These are phyloP conservation scores for Acanthosepion pharaonis DNA, from an alignment of 2,888 invertebrate genomes.

Conservation along the genomic window DNA sequence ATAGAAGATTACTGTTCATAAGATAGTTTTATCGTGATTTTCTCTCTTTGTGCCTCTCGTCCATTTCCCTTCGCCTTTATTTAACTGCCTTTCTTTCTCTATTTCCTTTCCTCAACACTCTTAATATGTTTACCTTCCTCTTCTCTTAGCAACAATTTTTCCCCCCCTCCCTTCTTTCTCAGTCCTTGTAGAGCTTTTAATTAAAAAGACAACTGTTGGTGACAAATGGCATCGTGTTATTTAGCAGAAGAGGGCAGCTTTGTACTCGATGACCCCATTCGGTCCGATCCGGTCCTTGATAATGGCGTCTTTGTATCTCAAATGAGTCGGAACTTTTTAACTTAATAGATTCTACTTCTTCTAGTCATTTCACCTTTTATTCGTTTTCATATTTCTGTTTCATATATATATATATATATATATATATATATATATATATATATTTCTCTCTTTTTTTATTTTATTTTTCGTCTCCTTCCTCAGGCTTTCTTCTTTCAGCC, in stretches of 20 bases:
- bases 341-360: not conserved
- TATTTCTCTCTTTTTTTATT: no score
- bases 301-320: not conserved
- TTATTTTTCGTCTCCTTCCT: no score
- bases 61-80: not conserved
- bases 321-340: not conserved
- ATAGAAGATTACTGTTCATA: no score
- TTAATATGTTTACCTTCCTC: not conserved
- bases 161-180: not conserved
- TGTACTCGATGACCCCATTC: no score
- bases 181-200: not conserved
- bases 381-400: no score
- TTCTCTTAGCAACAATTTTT: not conserved
- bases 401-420: no score
- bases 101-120: not conserved
- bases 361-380: not conserved
- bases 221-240: not conserved
- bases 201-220: slow-evolving; percentile 2
- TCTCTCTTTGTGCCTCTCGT: no score
- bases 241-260: not conserved
- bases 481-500: no score
- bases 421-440: no score
- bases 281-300: not conserved
- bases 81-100: not conserved
- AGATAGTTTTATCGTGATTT: no score